Base-by-base conservation (phyloP, 2,797 vertebrate species). In the Typhlichthys subterraneus region DNA sequence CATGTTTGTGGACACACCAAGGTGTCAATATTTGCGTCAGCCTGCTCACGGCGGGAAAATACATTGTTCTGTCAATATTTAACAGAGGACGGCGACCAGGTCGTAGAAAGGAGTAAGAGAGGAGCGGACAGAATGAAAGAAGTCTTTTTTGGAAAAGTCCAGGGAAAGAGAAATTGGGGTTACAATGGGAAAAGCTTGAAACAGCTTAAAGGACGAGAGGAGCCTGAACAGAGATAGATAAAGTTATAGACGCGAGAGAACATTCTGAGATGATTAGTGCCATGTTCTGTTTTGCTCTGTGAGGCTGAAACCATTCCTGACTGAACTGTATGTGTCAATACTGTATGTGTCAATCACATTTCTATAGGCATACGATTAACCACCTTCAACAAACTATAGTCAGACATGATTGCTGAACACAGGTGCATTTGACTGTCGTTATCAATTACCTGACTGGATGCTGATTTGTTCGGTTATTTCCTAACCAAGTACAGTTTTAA, bases 11-110 rank as follows among this genome's bases (percentile, higher is more conserved):
- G 58, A 70, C 72, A 60, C 66, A 79, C 65, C 52, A 53, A 72
- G 70, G 70, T 63, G 67, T 88, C 85, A 88, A 88, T 88, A 88
- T 88, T 89, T 91, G 87, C 83, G 80, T 73, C 85, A 65, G 72
- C 11, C 61, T 62, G 67, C 62, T 57, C 72, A 77, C 67, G 81
- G 73, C 33, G 17, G 76, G 79, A 87, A 86, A 75, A 84, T 77
- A 88, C 87, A 88, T 64, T 86, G 63, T 12, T 19, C 63, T 61
- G 83, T 91, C 83, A 91, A 89, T 89, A 79, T 85, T 89, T 89
- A 81, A 84, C 81, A 59, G 53, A 42, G 81, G 82, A 68, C 53
- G 53, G 68, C 53, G 53, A 45, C 73, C 50, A 48, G 63, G 57
- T 59, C 61, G 65, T 66, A 64, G 60, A 53, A 62, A 59, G 48